Evolutionary conservation across 2,888 invertebrate species (phyloP).

Genomic region (Gibbula magus): DNA sequence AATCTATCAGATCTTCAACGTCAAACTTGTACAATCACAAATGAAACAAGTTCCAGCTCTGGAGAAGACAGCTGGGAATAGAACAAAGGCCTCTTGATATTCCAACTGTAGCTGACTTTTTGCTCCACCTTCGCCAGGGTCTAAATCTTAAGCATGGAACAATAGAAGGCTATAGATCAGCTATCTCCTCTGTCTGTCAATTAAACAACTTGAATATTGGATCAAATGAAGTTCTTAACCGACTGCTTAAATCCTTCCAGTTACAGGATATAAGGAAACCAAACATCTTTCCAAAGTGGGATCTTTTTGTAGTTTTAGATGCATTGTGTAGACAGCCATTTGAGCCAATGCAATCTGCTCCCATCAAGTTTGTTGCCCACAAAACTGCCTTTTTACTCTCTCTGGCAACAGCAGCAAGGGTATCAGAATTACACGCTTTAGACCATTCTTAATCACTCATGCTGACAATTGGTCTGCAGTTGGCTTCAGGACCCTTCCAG

Average conservation of each 20-base stretch:
- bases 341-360: background rate
- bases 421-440: conserved; percentile 2
- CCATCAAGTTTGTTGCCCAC: background rate
- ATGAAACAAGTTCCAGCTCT: background rate
- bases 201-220: no score
- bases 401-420: conserved; percentile 5
- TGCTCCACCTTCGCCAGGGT: background rate
- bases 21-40: background rate
- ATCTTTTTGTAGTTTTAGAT: background rate
- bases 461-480: background rate
- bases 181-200: no score
- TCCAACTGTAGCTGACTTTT: background rate
- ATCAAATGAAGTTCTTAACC: no score
- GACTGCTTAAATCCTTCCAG: background rate
- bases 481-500: background rate
- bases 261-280: background rate
- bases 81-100: background rate
- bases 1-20: background rate
- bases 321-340: background rate
- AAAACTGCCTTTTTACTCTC: background rate
- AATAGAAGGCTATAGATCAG: background rate
- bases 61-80: background rate
- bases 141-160: background rate
- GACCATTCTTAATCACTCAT: background rate
- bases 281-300: background rate